Evolutionary conservation across 2,797 vertebrate genomes (phyloP).

Genomic region (Amblyopsis hoosieri): DNA sequence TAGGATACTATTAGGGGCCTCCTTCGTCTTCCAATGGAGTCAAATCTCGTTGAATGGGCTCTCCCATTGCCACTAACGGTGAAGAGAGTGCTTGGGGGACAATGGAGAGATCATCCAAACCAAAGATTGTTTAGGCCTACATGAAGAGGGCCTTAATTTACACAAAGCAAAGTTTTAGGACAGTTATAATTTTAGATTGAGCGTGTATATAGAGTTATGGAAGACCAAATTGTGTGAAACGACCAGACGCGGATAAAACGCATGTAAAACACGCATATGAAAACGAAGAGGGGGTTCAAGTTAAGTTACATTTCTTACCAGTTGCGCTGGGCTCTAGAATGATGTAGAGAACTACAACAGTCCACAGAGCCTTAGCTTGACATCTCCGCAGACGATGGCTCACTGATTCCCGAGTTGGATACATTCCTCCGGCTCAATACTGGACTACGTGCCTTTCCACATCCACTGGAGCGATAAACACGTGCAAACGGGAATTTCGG

Average conservation of each 20-base stretch:
- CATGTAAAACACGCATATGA: too few relatives aligned
- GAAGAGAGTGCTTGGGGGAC: conserved; percentile 49
- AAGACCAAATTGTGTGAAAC: conserved; percentile 4
- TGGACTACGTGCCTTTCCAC: conserved; percentile 58
- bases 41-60: conserved; percentile 39
- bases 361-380: conserved; percentile 67
- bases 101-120: conserved; percentile 59
- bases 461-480: conserved; percentile 66
- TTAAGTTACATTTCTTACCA: conserved; percentile 62
- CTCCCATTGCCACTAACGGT: conserved; percentile 22
- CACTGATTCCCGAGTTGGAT: conserved; percentile 65
- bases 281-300: too few relatives aligned
- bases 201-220: not conserved
- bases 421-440: conserved; percentile 75
- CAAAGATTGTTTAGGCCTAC: conserved; percentile 48
- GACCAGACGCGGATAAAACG: not conserved
- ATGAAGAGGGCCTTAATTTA: conserved; percentile 21
- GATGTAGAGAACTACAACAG: conserved; percentile 61
- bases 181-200: not conserved
- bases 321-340: conserved; percentile 61
- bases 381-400: conserved; percentile 67
- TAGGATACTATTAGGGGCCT: conserved; percentile 41
- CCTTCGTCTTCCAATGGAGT: conserved; percentile 61
- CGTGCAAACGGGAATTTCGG: conserved; percentile 28
- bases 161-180: not conserved